Percentiles rank a stretch among this genome's conserved stretches.
Evolutionary conservation across 2,797 vertebrate genomes (phyloP).

Genomic region (Acipenser transmontanus): DNA sequence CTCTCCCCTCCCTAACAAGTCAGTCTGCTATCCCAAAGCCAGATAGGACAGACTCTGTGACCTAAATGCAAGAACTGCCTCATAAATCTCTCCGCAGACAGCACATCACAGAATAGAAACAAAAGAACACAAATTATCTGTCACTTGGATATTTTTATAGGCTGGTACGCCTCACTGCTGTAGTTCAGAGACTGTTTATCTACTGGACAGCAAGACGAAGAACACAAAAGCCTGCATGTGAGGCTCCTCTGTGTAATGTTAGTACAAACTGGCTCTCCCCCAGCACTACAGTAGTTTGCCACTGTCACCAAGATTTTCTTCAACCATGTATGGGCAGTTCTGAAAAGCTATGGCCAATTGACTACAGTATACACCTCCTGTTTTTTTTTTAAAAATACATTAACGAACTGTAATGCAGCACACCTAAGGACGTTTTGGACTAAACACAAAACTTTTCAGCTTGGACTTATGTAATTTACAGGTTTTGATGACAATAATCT

Average conservation of each 20-base stretch:
- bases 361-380: not conserved
- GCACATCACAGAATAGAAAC: conserved; percentile 26
- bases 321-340: conserved; percentile 7
- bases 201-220: conserved; percentile 8
- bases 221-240: not conserved
- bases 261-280: conserved; percentile 27
- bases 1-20: not conserved
- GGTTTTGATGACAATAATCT: too few species aligned
- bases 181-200: conserved; percentile 22
- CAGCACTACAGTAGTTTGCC: conserved; percentile 24
- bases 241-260: conserved; percentile 26
- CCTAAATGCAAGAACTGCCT: conserved; percentile 28
- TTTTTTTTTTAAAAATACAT: not conserved
- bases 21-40: conserved; percentile 23
- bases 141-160: conserved; percentile 12
- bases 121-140: conserved; percentile 1
- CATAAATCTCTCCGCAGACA: conserved; percentile 34
- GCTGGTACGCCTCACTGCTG: conserved; percentile 22
- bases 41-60: conserved; percentile 36
- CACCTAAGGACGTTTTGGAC: too few species aligned
- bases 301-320: conserved; percentile 13
- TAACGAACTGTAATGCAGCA: too few species aligned
- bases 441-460: too few species aligned
- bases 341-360: not conserved
- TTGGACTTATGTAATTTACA: too few species aligned